Percentiles rank a stretch among this genome's conserved stretches.
phyloP scores from a whole-genome alignment of 2,797 vertebrate species.

The Melanotaenia maccullochi region DNA sequence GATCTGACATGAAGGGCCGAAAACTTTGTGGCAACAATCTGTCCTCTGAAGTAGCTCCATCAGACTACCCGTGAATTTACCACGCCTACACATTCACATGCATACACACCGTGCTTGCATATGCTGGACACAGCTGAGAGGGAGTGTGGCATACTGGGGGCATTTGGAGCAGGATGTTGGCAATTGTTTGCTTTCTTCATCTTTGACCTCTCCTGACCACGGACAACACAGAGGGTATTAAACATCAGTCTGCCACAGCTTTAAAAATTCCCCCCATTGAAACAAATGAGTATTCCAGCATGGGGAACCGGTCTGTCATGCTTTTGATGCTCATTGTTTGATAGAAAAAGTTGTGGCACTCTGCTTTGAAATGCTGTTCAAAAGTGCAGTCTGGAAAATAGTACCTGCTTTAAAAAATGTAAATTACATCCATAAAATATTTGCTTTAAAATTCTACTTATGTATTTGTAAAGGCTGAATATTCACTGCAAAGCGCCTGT shows the following conservation, averaged over 20 bases:
- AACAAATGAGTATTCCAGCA: slow-evolving; percentile 34
- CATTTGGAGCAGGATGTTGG: slow-evolving; percentile 60
- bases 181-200: slow-evolving; percentile 72
- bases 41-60: slow-evolving; percentile 50
- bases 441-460: slow-evolving; percentile 2
- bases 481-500: neutral
- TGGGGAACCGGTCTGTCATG: slow-evolving; percentile 7
- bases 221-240: slow-evolving; percentile 37
- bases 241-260: slow-evolving; percentile 36
- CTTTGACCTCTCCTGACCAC: slow-evolving; percentile 71
- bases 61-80: slow-evolving; percentile 39
- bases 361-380: slow-evolving; percentile 31
- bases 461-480: slow-evolving; percentile 1
- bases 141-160: slow-evolving; percentile 50
- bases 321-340: slow-evolving; percentile 48
- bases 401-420: neutral
- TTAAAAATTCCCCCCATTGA: slow-evolving; percentile 51
- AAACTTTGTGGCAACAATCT: slow-evolving; percentile 23
- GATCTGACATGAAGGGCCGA: slow-evolving; percentile 27
- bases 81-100: slow-evolving; percentile 18
- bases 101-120: slow-evolving; percentile 41
- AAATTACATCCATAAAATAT: neutral
- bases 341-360: slow-evolving; percentile 34
- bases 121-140: slow-evolving; percentile 70
- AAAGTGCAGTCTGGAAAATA: slow-evolving; percentile 10